phyloP scores from a whole-genome alignment of 2,113 vertebrate species.

The Seriola dumerili region DNA sequence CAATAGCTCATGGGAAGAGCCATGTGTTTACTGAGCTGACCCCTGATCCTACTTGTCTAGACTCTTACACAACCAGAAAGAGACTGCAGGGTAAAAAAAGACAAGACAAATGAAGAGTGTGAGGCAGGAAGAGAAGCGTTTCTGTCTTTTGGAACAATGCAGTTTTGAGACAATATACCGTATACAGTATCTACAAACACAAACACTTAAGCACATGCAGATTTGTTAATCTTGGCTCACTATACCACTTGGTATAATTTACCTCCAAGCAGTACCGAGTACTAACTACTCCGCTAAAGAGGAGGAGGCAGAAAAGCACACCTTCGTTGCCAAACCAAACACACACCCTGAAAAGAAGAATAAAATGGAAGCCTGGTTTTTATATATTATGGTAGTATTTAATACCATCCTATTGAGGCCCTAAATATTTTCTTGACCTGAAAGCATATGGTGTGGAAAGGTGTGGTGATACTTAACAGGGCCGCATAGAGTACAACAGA shows the following conservation, averaged over 20 bases:
- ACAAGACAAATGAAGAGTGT: conserved; percentile 13
- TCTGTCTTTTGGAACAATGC: conserved; percentile 20
- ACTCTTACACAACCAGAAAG: conserved; percentile 59
- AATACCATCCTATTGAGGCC: conserved; percentile 73
- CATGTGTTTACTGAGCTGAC: conserved; percentile 52
- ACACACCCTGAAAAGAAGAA: conserved; percentile 67
- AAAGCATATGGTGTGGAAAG: conserved; percentile 57
- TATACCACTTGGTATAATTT: conserved; percentile 61
- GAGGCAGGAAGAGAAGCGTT: neutral
- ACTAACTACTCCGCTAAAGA: conserved; percentile 37
- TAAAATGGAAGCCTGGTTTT: conserved; percentile 63
- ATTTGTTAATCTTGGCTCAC: conserved; percentile 66
- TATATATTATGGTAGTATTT: conserved; percentile 78
- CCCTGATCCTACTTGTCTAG: conserved; percentile 64
- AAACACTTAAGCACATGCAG: neutral
- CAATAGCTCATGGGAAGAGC: conserved; percentile 50
- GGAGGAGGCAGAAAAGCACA: conserved; percentile 66
- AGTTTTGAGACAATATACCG: conserved; percentile 26
- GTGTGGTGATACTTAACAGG: conserved; percentile 51
- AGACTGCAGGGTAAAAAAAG: neutral
- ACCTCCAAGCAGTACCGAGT: conserved; percentile 57
- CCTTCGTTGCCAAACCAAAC: conserved; percentile 76
- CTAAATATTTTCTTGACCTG: conserved; percentile 73
- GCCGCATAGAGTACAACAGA: conserved; percentile 10
- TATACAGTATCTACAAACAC: conserved; percentile 10